A percentile compares a stretch with the other conserved stretches of the same genome.
Evolutionary conservation across 2,888 invertebrate species (phyloP).

Genomic region (Drosophila nr. perissopoda): DNA sequence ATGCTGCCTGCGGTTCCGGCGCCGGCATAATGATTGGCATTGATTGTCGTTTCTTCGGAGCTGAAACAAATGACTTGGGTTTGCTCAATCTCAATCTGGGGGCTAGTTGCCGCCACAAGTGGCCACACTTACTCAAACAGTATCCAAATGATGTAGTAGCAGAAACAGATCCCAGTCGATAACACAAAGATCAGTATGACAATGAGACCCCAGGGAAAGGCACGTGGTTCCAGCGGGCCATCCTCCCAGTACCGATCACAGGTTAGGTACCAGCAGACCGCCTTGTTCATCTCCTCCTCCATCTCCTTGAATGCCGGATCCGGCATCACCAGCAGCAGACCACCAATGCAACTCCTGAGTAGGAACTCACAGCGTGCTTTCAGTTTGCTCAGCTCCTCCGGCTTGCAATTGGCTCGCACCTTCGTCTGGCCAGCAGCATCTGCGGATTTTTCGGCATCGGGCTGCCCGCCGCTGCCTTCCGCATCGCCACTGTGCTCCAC

Average conservation of each 20-base stretch:
- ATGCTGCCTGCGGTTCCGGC: conserved; percentile 67
- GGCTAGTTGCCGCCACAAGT: conserved; percentile 7
- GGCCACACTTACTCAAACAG: conserved; percentile 92
- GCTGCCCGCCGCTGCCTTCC: conserved; percentile 54
- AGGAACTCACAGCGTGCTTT: conserved; percentile 90
- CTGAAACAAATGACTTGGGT: conserved; percentile 83
- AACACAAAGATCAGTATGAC: conserved; percentile 92
- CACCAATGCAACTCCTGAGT: conserved; percentile 93
- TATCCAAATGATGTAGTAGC: conserved; percentile 96
- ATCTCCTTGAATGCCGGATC: conserved; percentile 94
- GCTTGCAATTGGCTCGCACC: conserved; percentile 92
- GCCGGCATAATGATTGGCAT: conserved; percentile 69
- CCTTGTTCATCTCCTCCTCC: conserved; percentile 95
- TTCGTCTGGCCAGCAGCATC: conserved; percentile 80
- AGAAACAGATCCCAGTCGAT: conserved; percentile 93
- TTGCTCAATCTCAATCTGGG: conserved; percentile 76
- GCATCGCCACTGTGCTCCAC: conserved; percentile 49
- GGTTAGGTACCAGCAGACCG: conserved; percentile 96
- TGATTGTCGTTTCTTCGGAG: conserved; percentile 85
- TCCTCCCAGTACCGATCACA: conserved; percentile 97
- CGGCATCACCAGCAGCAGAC: conserved; percentile 91
- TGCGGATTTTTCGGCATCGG: conserved; percentile 26
- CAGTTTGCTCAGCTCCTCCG: conserved; percentile 90
- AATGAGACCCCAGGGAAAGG: conserved; percentile 92
- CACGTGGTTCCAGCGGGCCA: conserved; percentile 89